phyloP scores from a whole-genome alignment of 2,797 vertebrate genomes.

The Periophthalmus magnuspinnatus region DNA sequence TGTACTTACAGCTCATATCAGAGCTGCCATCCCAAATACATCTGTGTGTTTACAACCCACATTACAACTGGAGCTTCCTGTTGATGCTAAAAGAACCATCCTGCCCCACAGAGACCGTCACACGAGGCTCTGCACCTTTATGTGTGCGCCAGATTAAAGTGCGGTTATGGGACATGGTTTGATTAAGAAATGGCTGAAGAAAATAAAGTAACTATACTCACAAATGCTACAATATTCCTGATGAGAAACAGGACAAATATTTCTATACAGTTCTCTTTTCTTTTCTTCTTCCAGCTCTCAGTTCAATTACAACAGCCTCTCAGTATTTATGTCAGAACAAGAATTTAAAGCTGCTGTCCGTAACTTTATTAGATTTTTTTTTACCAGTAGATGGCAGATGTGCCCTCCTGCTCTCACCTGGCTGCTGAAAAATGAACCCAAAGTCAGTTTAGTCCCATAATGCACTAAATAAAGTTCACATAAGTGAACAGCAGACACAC shows the following conservation, averaged over 20 bases:
- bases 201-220: not conserved
- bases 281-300: too few relatives aligned
- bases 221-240: too few relatives aligned
- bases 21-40: slow-evolving; percentile 69
- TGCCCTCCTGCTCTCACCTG: too few relatives aligned
- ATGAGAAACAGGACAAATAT: too few relatives aligned
- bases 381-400: too few relatives aligned
- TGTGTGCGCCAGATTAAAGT: not conserved
- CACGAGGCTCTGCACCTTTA: not conserved
- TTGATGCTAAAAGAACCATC: slow-evolving; percentile 69
- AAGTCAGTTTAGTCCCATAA: not conserved
- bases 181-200: not conserved
- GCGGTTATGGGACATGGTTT: too few relatives aligned
- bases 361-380: too few relatives aligned
- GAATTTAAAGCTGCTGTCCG: too few relatives aligned
- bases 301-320: too few relatives aligned
- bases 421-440: too few relatives aligned
- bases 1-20: slow-evolving; percentile 71
- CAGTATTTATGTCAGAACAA: too few relatives aligned
- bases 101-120: slow-evolving; percentile 27
- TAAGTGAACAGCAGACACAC: not conserved
- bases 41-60: slow-evolving; percentile 58
- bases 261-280: too few relatives aligned
- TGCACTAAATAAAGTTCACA: not conserved
- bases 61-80: slow-evolving; percentile 71